phyloP scores from a whole-genome alignment of 2,113 vertebrate genomes.

The Seriola rivoliana region DNA sequence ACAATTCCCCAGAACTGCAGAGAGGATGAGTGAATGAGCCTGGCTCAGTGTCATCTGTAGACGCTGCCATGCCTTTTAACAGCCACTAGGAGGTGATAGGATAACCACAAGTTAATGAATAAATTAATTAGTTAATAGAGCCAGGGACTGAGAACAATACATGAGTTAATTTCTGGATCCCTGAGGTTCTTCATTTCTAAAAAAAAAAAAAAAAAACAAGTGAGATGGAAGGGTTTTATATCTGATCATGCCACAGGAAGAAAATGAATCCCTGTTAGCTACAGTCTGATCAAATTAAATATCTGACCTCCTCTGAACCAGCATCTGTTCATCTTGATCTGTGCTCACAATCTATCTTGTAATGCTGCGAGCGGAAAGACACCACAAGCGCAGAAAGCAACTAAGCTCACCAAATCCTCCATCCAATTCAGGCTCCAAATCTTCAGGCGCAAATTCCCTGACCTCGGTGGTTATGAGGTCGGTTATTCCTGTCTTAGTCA shows the following conservation, averaged over 20 bases:
- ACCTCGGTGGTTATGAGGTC: slow-evolving; percentile 63
- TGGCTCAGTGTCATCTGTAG: background rate
- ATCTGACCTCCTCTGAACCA: slow-evolving; percentile 23
- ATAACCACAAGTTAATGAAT: background rate
- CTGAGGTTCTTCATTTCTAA: background rate
- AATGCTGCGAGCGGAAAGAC: background rate
- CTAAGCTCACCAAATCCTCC: slow-evolving; percentile 49
- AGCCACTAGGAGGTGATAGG: slow-evolving; percentile 23
- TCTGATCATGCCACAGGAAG: background rate
- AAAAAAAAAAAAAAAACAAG: background rate
- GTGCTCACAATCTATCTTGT: slow-evolving; percentile 4
- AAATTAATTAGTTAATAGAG: background rate
- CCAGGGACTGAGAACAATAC: background rate
- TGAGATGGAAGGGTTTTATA: background rate
- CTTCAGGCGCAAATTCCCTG: slow-evolving; percentile 34
- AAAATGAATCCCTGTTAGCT: slow-evolving; percentile 25
- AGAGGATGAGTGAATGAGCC: background rate
- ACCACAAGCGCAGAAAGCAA: background rate
- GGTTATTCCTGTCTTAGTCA: slow-evolving; percentile 71
- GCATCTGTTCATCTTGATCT: slow-evolving; percentile 18
- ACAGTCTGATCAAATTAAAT: slow-evolving; percentile 32
- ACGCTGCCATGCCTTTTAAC: background rate
- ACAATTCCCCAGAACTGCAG: background rate
- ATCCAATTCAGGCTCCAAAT: slow-evolving; percentile 42
- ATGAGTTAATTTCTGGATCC: background rate